Base-by-base conservation (phyloP, 2,113 vertebrate genomes). In the Ictalurus furcatus region DNA sequence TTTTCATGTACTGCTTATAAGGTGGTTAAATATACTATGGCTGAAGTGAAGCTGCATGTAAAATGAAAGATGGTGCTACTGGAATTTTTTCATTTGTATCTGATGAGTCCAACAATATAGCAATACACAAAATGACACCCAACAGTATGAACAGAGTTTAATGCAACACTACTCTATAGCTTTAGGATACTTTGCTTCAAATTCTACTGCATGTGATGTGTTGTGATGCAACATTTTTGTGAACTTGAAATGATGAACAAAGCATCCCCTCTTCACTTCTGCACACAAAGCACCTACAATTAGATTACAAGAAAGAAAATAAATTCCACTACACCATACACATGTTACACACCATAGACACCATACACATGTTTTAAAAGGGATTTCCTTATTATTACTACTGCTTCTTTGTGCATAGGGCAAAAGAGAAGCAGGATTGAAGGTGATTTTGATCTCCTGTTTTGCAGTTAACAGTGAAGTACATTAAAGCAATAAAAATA, bases 391-490 rank as follows among this genome's bases (percentile, higher is more conserved):
- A 69, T 23, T 30, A 87, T 88, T 89, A 89, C 88, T 84, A 65
- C 69, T 85, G 86, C 85, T 44, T 89, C 81, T 82, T 91, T 89
- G 79, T 94, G 90, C 87, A 85, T 89, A 56, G 86, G 85, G 84
- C 78, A 82, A 23, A 54, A 81, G 54, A 69, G 90, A 90, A 90
- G 91, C 92, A 91, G 86, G 86, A 92, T 91, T 87, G 92, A 85
- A 91, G 91, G 92, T 94, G 90, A 94, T 94, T 88, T 93, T 93
- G 87, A 94, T 87, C 92, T 94, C 93, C 92, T 93, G 89, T 93
- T 94, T 94, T 91, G 93, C 93, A 94, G 93, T 95, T 95, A 95
- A 95, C 92, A 94, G 93, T 92, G 93, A 95, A 96, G 94, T 94
- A 92, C 92, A 92, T 94, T 93, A 94, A 93, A 94, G 94, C 90